phyloP scores from a whole-genome alignment of 2,888 invertebrate species.

The Neuroscelio doddi region DNA sequence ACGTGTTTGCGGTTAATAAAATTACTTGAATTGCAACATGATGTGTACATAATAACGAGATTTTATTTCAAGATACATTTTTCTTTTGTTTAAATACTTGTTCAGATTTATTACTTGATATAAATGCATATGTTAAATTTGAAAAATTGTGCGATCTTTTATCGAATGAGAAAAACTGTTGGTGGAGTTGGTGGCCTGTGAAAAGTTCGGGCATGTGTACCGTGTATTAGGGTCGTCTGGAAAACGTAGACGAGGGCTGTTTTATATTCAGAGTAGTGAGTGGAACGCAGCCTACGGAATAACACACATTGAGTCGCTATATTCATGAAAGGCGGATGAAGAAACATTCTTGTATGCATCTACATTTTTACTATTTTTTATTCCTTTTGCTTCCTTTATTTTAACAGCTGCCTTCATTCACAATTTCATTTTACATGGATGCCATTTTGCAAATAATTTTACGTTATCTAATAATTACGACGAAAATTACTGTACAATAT shows the following conservation, averaged over 20 bases:
- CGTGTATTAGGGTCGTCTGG: conserved; percentile 47
- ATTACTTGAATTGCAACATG: too few relatives aligned
- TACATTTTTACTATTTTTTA: conserved; percentile 44
- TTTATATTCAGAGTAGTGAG: conserved; percentile 61
- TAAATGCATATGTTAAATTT: too few relatives aligned
- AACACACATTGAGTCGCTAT: conserved; percentile 44
- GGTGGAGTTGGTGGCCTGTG: conserved; percentile 32
- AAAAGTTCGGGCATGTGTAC: conserved; percentile 38
- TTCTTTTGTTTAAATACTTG: too few relatives aligned
- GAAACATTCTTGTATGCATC: conserved; percentile 47
- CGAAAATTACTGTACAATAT: too few relatives aligned
- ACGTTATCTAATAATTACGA: too few relatives aligned
- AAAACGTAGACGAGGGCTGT: conserved; percentile 50
- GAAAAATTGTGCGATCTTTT: conserved; percentile 29
- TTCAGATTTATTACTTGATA: too few relatives aligned
- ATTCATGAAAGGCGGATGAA: conserved; percentile 46
- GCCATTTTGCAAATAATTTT: too few relatives aligned
- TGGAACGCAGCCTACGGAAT: conserved; percentile 47
- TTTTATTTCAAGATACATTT: too few relatives aligned
- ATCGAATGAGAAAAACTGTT: conserved; percentile 34
- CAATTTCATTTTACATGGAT: too few relatives aligned
- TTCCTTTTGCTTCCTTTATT: conserved; percentile 30
- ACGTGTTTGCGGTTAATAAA: too few relatives aligned
- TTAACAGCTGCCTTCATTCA: conserved; percentile 31
- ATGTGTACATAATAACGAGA: too few relatives aligned